Percentiles rank a stretch among this genome's conserved stretches.
These are phyloP conservation scores for Leuciscus waleckii DNA, from an alignment of 2,797 vertebrate genomes.

Conservation along the genomic window DNA sequence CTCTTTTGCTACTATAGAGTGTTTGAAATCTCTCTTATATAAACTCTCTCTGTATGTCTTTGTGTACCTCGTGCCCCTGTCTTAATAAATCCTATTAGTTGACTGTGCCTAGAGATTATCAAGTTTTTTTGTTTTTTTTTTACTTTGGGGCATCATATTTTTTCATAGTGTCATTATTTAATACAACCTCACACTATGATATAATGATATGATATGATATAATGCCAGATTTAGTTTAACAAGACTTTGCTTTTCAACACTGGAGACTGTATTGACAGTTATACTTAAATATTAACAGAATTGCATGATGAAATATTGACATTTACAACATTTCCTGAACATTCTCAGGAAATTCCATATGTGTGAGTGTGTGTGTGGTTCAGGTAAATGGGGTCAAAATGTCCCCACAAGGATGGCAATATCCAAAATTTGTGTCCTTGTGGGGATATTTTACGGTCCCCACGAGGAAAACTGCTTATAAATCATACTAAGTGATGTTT, in stretches of 20 bases:
- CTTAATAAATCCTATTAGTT: slow-evolving; percentile 6
- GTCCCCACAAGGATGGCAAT: background rate
- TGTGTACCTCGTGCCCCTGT: background rate
- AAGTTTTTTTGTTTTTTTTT: background rate
- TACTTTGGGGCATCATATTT: background rate
- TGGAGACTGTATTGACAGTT: background rate
- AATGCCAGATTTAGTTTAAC: background rate
- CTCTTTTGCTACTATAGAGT: background rate
- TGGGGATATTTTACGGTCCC: background rate
- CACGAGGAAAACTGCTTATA: background rate
- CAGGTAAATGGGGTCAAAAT: background rate
- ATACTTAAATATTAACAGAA: background rate
- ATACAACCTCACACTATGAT: background rate
- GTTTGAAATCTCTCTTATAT: background rate
- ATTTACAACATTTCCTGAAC: background rate
- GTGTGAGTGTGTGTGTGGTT: background rate
- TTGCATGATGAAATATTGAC: background rate
- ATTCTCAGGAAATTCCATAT: background rate
- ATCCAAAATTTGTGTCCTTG: background rate
- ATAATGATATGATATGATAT: background rate
- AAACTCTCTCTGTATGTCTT: background rate
- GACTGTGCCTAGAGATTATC: background rate
- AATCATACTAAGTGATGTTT: background rate
- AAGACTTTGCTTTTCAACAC: background rate
- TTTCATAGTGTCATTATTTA: background rate